Evolutionary conservation across 2,888 invertebrate species (phyloP), one percentile per base, ranked within the genome.

Genomic region (Leucozona laternaria): DNA sequence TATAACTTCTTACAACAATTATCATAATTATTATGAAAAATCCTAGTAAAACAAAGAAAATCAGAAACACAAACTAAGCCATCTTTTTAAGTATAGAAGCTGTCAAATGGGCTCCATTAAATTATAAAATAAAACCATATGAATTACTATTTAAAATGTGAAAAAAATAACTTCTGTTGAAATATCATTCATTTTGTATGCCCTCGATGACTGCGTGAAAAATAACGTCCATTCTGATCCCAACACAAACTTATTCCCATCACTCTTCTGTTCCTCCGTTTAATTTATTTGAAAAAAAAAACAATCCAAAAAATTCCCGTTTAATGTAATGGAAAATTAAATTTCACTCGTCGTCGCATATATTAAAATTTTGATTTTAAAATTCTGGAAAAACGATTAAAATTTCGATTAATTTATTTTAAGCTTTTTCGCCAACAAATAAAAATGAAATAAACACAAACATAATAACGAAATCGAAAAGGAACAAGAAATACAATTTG

Each of bases 391-490:
- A 85, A 77, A 66, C 85, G 85, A 85, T 85, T 85, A 85, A 85
- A 81, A 80, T 77, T 85, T 85, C 81, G 77, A 85, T 81, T 85
- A 85, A 85, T 85, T 73, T 68, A 85, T 72, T 81, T 80, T 80
- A 85, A 80, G 84, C 77, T 77, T 60, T 20, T 72, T 13, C 17
- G 5, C 15, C 13, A 62, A 43, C 15, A 55, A 31, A 72, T 15
- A 40, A 10, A 31, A 70, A 55, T 8, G 20, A 15, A 37, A 62
- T 13, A 31, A 31, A 48, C 4, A 31, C 2, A 66, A 62, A 37
- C 25, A 40, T 22, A 20, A 60, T 22, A 57, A 37, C 37, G 60
- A 45, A 66, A 48, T 20, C 15, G 66, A 66, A 66, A 66, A n/a
- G 34, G 62, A 45, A 70, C 45, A 75, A 60, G 73, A 37, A 84